Conservation (phyloP, 2,113 vertebrate species). For the Drymodes brunneopygia region DNA sequence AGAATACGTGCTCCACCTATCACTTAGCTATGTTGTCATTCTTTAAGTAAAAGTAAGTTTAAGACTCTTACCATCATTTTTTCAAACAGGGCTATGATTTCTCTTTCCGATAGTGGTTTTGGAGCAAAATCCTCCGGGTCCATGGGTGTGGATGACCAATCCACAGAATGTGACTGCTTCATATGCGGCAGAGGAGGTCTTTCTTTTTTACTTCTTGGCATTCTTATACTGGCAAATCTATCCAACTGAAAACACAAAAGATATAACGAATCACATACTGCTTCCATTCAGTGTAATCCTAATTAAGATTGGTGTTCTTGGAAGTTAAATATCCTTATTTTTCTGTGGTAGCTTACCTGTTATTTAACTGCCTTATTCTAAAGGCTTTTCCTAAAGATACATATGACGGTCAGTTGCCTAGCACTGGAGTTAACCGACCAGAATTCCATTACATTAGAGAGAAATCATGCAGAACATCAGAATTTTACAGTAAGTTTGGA, state of each 20-base stretch:
- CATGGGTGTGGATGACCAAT: background rate
- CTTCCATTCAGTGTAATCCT: background rate
- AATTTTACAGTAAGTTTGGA: background rate
- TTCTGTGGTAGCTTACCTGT: background rate
- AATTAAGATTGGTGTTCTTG: background rate
- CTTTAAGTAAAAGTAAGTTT: background rate
- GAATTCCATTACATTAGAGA: background rate
- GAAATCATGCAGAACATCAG: conserved; percentile 6
- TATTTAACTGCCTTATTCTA: background rate
- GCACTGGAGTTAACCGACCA: background rate
- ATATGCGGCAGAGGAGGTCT: conserved; percentile 9
- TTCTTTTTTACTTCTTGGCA: conserved; percentile 57
- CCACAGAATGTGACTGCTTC: conserved; percentile 44
- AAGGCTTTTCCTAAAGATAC: background rate
- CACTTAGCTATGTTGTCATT: background rate
- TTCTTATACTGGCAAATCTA: conserved; percentile 60
- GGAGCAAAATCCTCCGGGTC: background rate
- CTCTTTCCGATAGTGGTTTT: conserved; percentile 32
- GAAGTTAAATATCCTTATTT: background rate
- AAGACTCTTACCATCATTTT: conserved; percentile 60
- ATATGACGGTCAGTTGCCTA: background rate
- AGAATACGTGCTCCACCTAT: background rate
- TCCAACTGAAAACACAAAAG: conserved; percentile 51
- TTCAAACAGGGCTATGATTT: conserved; percentile 48
- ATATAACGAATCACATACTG: background rate